Evolutionary conservation across 2,888 invertebrate genomes (phyloP).

Genomic region (Prosopocoilus inquinatus): DNA sequence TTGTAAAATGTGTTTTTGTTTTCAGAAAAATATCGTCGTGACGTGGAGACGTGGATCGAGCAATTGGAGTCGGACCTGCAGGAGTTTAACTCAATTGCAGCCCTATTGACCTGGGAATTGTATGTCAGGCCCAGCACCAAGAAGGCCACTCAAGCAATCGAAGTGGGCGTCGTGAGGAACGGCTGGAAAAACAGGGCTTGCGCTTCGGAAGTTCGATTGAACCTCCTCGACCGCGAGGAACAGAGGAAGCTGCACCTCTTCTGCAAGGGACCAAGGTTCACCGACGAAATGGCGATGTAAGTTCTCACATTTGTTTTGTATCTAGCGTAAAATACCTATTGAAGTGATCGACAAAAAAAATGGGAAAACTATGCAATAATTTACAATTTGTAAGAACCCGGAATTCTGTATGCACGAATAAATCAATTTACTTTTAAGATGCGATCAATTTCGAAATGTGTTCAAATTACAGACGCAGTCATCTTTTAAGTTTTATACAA

Average conservation of each 20-base stretch:
- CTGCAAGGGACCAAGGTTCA: conserved; percentile 63
- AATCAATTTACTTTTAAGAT: too few species aligned
- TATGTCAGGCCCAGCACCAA: conserved; percentile 30
- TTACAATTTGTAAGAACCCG: too few species aligned
- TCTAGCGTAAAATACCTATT: too few species aligned
- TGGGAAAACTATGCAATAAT: too few species aligned
- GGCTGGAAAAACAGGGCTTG: conserved; percentile 46
- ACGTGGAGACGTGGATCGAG: conserved; percentile 37
- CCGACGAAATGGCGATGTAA: conserved; percentile 57
- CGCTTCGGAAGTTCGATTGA: conserved; percentile 26
- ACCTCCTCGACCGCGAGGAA: conserved; percentile 40
- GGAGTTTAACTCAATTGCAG: conserved; percentile 37
- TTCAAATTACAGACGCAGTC: too few species aligned
- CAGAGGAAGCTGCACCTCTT: conserved; percentile 58
- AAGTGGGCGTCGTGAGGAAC: conserved; percentile 36
- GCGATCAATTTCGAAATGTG: too few species aligned
- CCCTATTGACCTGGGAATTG: conserved; percentile 39
- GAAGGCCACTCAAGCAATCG: conserved; percentile 28
- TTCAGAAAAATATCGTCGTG: conserved; percentile 34
- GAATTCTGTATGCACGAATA: too few species aligned
- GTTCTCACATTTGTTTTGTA: conserved; percentile 23
- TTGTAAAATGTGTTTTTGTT: not conserved
- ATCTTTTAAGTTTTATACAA: too few species aligned
- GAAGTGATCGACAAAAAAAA: too few species aligned
- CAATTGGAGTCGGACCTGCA: conserved; percentile 33